Evolutionary conservation across 1,140 invertebrate species (phyloP).

Genomic region (Aphis craccivora): DNA sequence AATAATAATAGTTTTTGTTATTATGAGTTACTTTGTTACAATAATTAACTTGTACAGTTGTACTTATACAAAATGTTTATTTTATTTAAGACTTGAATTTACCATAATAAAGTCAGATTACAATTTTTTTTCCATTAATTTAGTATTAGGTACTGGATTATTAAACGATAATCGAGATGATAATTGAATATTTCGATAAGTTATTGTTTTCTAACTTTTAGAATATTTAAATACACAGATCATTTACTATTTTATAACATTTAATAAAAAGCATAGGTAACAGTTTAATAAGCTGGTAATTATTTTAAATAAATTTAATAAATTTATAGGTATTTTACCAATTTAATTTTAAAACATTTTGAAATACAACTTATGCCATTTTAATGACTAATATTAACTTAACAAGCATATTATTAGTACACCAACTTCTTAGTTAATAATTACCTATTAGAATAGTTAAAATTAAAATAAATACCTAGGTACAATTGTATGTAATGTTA

Average conservation of each 20-base stretch:
- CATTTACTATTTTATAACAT: too few species aligned
- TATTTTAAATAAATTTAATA: neutral
- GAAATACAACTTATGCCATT: neutral
- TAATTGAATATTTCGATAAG: neutral
- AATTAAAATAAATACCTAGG: neutral
- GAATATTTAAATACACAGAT: neutral
- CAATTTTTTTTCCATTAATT: too few species aligned
- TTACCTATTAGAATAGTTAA: neutral
- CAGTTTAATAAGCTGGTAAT: neutral
- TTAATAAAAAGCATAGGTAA: too few species aligned
- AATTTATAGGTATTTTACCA: neutral
- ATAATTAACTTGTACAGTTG: too few species aligned
- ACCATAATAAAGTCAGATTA: too few species aligned
- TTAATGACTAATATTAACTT: slow-evolving; percentile 2
- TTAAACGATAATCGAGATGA: too few species aligned
- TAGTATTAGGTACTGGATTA: too few species aligned
- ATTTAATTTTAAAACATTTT: neutral
- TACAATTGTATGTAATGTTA: neutral
- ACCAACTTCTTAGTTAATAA: neutral
- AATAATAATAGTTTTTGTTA: neutral
- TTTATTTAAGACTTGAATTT: too few species aligned
- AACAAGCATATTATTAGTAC: neutral
- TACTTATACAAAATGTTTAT: too few species aligned
- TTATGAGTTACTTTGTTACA: too few species aligned
- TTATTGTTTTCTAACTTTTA: neutral